Evolutionary conservation across 2,888 invertebrate species (phyloP), one percentile per base, ranked within the genome.

Genomic region (Parasteatoda lunata): DNA sequence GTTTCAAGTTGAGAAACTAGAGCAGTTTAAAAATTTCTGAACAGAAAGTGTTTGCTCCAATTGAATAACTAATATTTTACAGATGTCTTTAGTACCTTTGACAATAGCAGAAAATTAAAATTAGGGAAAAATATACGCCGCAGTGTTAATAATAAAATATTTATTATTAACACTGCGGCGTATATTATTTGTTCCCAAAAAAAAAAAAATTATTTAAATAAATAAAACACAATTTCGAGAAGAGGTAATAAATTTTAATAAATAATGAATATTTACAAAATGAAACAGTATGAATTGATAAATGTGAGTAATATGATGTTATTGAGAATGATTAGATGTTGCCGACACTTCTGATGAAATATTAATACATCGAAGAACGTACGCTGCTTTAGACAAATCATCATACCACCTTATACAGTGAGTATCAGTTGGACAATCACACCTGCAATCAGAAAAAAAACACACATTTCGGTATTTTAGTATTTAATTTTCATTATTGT

Each of bases 361-460:
- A 59, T 9, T n/a, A 13, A n/a, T 48, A 54, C 81, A 81, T 52
- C 75, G 65, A 72, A 66, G 69, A 8, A 81, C 75, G 48, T 81
- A 81, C 7, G 81, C 81, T 3, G 81, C 52, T 3, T 73, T 81
- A 6, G 81, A 81, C n/a, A 81, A 68, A 47, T 81, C 81, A 11
- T 81, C 81, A 9, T 73, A 64, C 52, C 54, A 81, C 7, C 75
- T 45, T 7, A 75, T 11, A n/a, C 81, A 81, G 3, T 47, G 8
- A 3, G 48, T 73, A 3, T 59, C 81, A 13, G 52, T 54, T 5
- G 45, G 11, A 11, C 81, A 81, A 4, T 75, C 75, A 30, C 81
- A 81, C 69, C 81, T 81, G 48, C 3, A 49, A 69, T 49, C 64
- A 9, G 11, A 68, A 11, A 7, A 47, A 70, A 13, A 68, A 13